These are phyloP conservation scores for Formica aserva DNA, from an alignment of 2,888 invertebrate species.

Conservation along the genomic window DNA sequence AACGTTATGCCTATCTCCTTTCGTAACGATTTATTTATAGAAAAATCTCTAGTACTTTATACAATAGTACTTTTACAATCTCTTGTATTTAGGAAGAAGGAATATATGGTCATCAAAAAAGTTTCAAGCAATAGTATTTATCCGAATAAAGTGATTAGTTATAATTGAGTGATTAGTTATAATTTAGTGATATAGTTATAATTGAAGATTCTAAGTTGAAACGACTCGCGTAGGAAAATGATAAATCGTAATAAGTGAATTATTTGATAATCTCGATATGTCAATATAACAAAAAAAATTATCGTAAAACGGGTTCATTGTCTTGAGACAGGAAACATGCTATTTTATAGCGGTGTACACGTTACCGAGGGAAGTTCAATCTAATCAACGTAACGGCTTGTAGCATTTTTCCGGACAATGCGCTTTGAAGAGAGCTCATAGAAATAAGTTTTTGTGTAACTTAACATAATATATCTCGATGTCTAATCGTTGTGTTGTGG, in stretches of 20 bases:
- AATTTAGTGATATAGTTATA: neutral
- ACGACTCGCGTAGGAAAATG: neutral
- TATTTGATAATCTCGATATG: constrained; percentile 12
- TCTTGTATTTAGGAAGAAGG: constrained; percentile 54
- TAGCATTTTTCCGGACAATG: constrained; percentile 63
- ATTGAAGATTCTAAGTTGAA: neutral
- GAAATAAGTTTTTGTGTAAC: constrained; percentile 69
- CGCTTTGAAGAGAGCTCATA: constrained; percentile 62
- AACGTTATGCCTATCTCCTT: constrained; percentile 40
- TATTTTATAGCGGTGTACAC: constrained; percentile 7
- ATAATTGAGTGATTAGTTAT: too few species aligned
- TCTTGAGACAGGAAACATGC: constrained; percentile 24
- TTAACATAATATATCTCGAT: constrained; percentile 58
- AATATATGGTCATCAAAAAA: constrained; percentile 54
- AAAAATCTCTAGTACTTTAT: constrained; percentile 33
- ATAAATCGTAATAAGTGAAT: neutral
- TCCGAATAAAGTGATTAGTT: neutral
- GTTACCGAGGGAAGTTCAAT: constrained; percentile 69
- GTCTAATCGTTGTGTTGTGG: constrained; percentile 62
- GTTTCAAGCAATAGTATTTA: neutral
- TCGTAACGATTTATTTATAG: constrained; percentile 63
- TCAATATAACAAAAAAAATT: neutral
- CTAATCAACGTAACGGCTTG: constrained; percentile 74
- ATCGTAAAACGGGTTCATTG: constrained; percentile 13
- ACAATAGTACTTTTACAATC: constrained; percentile 59